Evolutionary conservation across 2,797 vertebrate species (phyloP), one percentile per base, ranked within the genome.

Genomic region (Benthosema pterotum): DNA sequence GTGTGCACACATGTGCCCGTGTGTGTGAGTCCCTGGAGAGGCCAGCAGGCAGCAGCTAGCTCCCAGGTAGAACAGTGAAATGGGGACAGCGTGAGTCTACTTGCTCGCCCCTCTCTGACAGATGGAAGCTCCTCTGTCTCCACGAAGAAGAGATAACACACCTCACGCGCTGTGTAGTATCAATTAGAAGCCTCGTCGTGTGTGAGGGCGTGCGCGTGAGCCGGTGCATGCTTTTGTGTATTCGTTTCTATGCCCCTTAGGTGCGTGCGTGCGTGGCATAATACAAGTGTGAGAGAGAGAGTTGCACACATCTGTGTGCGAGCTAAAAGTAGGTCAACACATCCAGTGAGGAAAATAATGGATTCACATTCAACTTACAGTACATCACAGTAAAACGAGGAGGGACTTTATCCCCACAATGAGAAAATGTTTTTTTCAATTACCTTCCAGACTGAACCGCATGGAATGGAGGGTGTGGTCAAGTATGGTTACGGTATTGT

Each of bases 311-410:
- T 38, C 32, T 58, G 45, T 25, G 57, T 58, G 42, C 22, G 45
- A 22, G 18, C 11, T 11, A n/a, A 11, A 89, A 88, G 80, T 92
- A 89, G 92, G 90, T 92, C 90, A 92, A n/a, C 75, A 72, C 79
- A 89, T 87, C 85, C 75, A 84, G 80, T 82, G 79, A 83, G 80
- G 80, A 80, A 79, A 88, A 83, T 85, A 89, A 85, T 79, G 75
- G 77, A 87, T 89, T 87, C 83, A 83, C 67, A 83, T 88, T 87
- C 73, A 88, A 86, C 83, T 85, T 79, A 82, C 84, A 71, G 85
- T 79, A 82, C 84, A 71, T 85, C 75, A 74, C 57, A 66, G 66
- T 83, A 84, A 84, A n/a, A 79, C 50, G 57, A 81, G 69, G 60
- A 58, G 25, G 67, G 57, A 72, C 75, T 83, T 64, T 48, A 25